Evolutionary conservation across 2,797 vertebrate genomes (phyloP).

Genomic region (Sarcoramphus papa): DNA sequence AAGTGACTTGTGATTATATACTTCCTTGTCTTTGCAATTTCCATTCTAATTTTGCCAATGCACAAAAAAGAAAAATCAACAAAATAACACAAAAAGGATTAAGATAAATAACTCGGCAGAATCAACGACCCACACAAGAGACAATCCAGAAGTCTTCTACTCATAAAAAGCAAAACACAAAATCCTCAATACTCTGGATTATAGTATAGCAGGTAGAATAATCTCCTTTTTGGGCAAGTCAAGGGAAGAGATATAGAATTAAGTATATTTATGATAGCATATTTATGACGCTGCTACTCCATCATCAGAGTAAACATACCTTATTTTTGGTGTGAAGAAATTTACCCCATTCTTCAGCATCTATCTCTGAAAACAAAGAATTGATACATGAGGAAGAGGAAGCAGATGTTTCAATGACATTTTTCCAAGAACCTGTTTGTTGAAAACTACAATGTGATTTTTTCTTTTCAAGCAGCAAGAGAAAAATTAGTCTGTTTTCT

Average conservation of each 20-base stretch:
- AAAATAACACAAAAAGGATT: not conserved
- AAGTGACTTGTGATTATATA: not conserved
- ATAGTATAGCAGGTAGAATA: not conserved
- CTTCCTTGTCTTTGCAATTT: not conserved
- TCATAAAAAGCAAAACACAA: not conserved
- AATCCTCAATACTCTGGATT: not conserved
- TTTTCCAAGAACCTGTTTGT: not conserved
- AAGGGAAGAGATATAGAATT: not conserved
- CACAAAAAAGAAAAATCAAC: not conserved
- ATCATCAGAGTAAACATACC: constrained; percentile 71
- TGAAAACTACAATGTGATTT: not conserved
- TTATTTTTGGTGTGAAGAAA: constrained; percentile 98
- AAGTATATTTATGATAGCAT: not conserved
- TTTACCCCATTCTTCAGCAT: constrained; percentile 97
- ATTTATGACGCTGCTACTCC: not conserved
- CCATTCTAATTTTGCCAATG: not conserved
- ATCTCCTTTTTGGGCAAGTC: not conserved
- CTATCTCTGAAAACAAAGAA: constrained; percentile 82
- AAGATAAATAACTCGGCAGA: not conserved
- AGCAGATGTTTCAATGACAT: not conserved
- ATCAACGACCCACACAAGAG: not conserved
- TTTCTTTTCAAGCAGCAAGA: not conserved
- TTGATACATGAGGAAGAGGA: not conserved
- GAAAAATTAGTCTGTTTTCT: not conserved
- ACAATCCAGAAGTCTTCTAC: not conserved